Evolutionary conservation across 2,113 vertebrate species (phyloP), one percentile per base, ranked within the genome.

Genomic region (Falcunculus frontatus): DNA sequence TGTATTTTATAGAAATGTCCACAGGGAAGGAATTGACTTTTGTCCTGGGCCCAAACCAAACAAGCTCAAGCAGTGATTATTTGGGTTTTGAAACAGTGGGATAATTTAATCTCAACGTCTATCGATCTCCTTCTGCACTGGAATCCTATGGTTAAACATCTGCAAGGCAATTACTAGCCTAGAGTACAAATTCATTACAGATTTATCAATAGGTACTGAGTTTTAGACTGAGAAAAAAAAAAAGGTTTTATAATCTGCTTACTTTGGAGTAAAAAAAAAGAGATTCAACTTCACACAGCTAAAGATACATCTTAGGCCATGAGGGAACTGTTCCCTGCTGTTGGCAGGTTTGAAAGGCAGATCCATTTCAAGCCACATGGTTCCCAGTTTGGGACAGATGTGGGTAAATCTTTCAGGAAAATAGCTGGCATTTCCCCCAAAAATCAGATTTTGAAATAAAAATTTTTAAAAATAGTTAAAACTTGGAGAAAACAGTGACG

Each of bases 41-140:
- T 87, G 91, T 95, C 70, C 64, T 5, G 1, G 57, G 27, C 74
- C 84, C 67, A 91, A 95, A 96, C 70, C 65, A 91, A 95, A 95
- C 91, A 95, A 93, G 89, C 70, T 96, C 84, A 88, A 94, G 89
- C 87, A 95, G 87, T 74, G 94, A 96, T 95, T 95, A 95, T 96
- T 94, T 93, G 78, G 78, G 46, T 69, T 95, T 91, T 42, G 75
- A 82, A 97, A 90, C 74, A 91, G 87, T 69, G 55, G 78, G 84
- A 79, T 94, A 90, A 96, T 96, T 95, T 95, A 95, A 95, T 96
- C 78, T 94, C 74, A 96, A 73, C 81, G 73, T 90, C 75, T 96
- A 96, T 96, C 0, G 96, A 97, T 96, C 59, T 35, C 35, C 32
- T 93, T 69, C 70, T 85, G 89, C 74, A 23, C 67, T 69, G 87